Conservation (phyloP, 1,140 invertebrate genomes). For the Trichonephila clavipes region DNA sequence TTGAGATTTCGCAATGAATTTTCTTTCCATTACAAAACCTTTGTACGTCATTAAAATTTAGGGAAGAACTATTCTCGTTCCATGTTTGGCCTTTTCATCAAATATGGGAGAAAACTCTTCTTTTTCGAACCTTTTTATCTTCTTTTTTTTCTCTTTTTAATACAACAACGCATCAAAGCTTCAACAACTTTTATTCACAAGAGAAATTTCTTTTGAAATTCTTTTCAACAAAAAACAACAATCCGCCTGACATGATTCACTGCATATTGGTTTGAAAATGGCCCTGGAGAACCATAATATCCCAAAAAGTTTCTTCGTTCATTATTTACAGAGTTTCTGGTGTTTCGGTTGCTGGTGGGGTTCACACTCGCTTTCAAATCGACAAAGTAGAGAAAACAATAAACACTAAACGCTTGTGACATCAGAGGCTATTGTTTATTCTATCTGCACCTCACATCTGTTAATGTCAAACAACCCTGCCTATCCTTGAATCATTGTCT, state of each 20-base stretch:
- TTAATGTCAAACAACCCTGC: not conserved
- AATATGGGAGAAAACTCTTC: too few species aligned
- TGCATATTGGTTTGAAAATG: not conserved
- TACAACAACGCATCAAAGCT: too few species aligned
- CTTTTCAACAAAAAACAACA: not conserved
- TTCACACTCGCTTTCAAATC: not conserved
- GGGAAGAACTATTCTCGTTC: too few species aligned
- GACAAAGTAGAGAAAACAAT: not conserved
- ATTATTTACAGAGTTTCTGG: not conserved
- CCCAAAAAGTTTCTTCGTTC: not conserved
- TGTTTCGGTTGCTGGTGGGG: not conserved
- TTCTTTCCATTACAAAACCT: too few species aligned
- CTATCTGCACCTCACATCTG: not conserved
- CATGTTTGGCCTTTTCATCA: too few species aligned
- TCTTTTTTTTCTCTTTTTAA: too few species aligned
- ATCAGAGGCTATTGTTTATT: not conserved
- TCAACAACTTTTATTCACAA: too few species aligned
- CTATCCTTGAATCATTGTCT: conserved; percentile 1
- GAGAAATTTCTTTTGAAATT: too few species aligned
- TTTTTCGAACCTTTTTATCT: too few species aligned
- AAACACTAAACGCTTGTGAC: not conserved
- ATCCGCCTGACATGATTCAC: not conserved
- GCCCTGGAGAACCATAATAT: not conserved
- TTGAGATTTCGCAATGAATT: too few species aligned
- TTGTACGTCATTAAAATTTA: too few species aligned